Evolutionary conservation across 2,888 invertebrate species (phyloP).

Genomic region (Drosophila aldrichi): DNA sequence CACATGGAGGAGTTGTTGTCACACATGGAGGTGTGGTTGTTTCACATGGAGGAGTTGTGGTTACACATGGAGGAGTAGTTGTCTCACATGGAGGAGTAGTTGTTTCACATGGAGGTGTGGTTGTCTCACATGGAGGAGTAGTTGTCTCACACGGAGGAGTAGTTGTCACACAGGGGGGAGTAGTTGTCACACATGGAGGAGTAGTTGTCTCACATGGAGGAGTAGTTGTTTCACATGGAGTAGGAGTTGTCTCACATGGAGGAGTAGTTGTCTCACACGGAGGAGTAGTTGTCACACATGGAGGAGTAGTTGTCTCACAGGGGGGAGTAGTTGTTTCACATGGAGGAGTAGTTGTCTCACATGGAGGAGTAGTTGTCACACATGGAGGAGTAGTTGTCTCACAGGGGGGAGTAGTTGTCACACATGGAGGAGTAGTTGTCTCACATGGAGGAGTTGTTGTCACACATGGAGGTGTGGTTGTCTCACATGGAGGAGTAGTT

Average conservation of each 20-base stretch:
- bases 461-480: neutral
- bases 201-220: neutral
- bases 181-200: neutral
- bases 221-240: constrained; percentile 1
- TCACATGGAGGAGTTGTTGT: neutral
- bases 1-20: neutral
- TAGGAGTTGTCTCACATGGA: constrained; percentile 24
- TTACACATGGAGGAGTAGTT: constrained; percentile 1
- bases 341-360: constrained; percentile 1
- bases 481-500: neutral
- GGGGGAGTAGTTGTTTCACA: neutral
- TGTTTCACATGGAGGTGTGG: constrained; percentile 17
- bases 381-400: neutral
- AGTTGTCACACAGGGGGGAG: neutral
- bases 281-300: constrained; percentile 9
- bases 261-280: constrained; percentile 14
- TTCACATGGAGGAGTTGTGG: neutral
- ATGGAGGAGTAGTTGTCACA: neutral
- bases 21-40: neutral
- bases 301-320: constrained; percentile 5
- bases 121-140: constrained; percentile 15
- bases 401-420: neutral
- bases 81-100: constrained; percentile 21
- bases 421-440: constrained; percentile 1
- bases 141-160: constrained; percentile 9